phyloP scores from a whole-genome alignment of 2,113 vertebrate genomes.

The Embiotoca jacksoni region DNA sequence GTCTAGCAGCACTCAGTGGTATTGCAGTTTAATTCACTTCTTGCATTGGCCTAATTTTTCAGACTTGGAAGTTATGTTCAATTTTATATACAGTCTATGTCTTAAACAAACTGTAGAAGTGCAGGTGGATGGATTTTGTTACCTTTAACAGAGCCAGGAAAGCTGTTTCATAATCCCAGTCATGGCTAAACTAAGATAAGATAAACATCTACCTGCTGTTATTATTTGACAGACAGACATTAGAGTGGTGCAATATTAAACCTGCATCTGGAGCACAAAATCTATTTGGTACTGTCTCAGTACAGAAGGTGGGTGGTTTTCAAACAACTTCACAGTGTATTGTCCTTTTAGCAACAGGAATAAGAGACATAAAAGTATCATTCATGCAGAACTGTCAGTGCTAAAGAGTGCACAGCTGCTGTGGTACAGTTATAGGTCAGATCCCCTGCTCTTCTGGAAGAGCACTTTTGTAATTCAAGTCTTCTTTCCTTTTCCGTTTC shows the following conservation, averaged over 20 bases:
- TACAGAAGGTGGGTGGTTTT: not conserved
- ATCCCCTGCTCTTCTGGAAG: slow-evolving; percentile 25
- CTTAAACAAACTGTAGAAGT: not conserved
- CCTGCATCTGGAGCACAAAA: not conserved
- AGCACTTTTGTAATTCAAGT: slow-evolving; percentile 54
- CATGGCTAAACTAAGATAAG: not conserved
- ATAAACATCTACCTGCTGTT: not conserved
- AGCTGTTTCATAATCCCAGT: not conserved
- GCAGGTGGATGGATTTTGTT: not conserved
- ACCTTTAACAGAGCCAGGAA: not conserved
- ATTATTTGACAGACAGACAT: not conserved
- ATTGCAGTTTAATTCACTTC: too few species aligned
- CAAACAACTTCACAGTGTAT: not conserved
- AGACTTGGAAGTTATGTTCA: too few species aligned
- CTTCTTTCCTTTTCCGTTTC: slow-evolving; percentile 20
- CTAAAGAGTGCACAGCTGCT: slow-evolving; percentile 50
- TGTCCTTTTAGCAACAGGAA: slow-evolving; percentile 9
- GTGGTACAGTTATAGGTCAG: slow-evolving; percentile 35
- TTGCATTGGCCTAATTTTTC: too few species aligned
- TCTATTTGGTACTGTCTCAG: not conserved
- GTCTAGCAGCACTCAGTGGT: too few species aligned
- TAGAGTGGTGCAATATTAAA: not conserved
- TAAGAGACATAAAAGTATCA: not conserved
- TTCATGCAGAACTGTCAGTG: slow-evolving; percentile 19
- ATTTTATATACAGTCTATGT: too few species aligned